Base-by-base conservation (phyloP, 2,888 invertebrate species). In the Hanleya hanleyi region DNA sequence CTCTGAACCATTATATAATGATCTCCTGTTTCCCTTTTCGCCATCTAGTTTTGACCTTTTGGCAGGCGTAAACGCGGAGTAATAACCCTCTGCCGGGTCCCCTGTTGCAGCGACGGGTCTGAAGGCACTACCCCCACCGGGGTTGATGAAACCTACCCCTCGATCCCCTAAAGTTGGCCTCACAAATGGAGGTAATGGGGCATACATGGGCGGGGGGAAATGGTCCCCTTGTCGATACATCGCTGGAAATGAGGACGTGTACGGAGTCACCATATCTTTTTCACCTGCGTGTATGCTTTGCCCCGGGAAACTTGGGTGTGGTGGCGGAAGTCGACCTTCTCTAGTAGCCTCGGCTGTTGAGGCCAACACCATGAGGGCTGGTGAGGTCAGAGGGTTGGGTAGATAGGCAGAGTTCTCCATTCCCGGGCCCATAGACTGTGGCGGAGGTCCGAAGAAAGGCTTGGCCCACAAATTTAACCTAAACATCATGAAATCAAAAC, bases 401-500 rank as follows among this genome's bases (percentile, higher is more conserved):
- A 86, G 78, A 66, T 85, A 86, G 6, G 86, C 77, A 5, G 86
- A 78, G 72, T 83, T 86, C 66, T 87, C 87, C 87, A 87, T 87
- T 26, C 82, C 83, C 33, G 77, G 77, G 61, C 81, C 77, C 49
- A 82, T 81, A 33, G 83, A 83, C 57, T 82, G 81, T 49, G 83
- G 83, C 18, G 85, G 78, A 65, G 78, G 81, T n/a, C n/a, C n/a
- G 81, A 83, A 50, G 72, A 87, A 83, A 74, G 86, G 86, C 57
- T 85, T 84, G 79, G 87, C 85, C 88, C 88, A 88, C 75, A 88
- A 83, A 77, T 88, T 88, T 81, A 87, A 86, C 72, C 87, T 84
- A 83, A 87, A 88, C 87, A 88, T 87, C 33, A 82, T 81, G 71
- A 84, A 80, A 74, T 84, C 82, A 26, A 74, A 78, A 65, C 75